phyloP scores from a whole-genome alignment of 23 tunicate species.

The Trididemnum clinides region DNA sequence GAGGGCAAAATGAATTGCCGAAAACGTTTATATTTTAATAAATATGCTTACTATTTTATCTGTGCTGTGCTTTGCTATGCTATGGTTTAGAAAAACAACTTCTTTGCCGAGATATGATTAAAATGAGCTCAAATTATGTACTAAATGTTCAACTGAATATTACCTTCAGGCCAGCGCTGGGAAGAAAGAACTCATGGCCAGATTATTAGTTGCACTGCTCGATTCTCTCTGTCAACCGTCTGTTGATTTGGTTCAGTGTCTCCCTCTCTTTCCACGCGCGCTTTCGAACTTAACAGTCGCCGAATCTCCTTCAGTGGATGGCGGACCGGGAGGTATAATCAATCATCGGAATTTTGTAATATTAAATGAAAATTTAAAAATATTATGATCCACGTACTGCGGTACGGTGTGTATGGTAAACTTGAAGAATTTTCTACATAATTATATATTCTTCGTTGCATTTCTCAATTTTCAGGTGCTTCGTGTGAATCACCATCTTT shows the following conservation, averaged over 20 bases:
- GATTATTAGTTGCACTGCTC: conserved; percentile 44
- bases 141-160: no score
- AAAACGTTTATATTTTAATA: no score
- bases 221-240: conserved; percentile 65
- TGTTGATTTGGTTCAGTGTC: conserved; percentile 59
- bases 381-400: no score
- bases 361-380: no score
- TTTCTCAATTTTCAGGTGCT: neutral
- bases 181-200: conserved; percentile 15
- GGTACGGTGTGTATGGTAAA: no score
- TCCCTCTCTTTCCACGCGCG: conserved; percentile 72
- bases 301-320: conserved; percentile 32
- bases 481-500: conserved; percentile 5
- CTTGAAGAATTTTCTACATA: no score
- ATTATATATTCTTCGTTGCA: neutral
- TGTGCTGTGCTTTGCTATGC: no score
- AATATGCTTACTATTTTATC: no score
- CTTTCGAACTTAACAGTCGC: conserved; percentile 56
- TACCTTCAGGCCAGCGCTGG: conserved; percentile 30
- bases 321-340: neutral
- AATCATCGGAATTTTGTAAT: neutral
- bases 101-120: neutral
- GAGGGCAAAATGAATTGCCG: no score
- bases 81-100: neutral
- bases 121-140: no score